Conservation (phyloP, 2,888 invertebrate species). For the Eudasyphora cyanicolor region DNA sequence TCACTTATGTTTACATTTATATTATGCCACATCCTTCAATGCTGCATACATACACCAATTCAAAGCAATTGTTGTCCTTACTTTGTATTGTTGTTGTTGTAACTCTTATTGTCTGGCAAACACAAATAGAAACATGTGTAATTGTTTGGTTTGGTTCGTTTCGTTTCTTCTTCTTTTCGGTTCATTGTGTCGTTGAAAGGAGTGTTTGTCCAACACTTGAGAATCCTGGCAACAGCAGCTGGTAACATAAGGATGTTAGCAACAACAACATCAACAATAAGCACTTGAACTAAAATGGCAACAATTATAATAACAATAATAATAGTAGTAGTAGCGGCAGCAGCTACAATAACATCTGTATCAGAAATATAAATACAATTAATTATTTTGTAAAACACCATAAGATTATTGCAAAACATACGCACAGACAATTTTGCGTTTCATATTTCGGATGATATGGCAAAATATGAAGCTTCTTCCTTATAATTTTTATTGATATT, state of each 20-base stretch:
- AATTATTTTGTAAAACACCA: slow-evolving; percentile 47
- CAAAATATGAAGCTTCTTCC: background rate
- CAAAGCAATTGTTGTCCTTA: too few species aligned
- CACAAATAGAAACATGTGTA: background rate
- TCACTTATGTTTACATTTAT: background rate
- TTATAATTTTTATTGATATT: too few species aligned
- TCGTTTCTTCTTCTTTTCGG: background rate
- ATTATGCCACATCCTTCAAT: too few species aligned
- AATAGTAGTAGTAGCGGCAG: background rate
- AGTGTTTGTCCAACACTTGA: background rate
- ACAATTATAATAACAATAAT: background rate
- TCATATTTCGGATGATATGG: background rate
- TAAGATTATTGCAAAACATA: background rate
- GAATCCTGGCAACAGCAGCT: background rate
- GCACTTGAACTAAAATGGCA: background rate
- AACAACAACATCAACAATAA: background rate
- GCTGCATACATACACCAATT: too few species aligned
- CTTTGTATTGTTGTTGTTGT: too few species aligned
- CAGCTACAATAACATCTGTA: background rate
- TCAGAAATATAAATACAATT: slow-evolving; percentile 42
- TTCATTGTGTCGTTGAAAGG: background rate
- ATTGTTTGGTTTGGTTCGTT: too few species aligned
- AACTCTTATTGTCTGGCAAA: background rate
- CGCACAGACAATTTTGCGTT: background rate
- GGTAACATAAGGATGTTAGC: too few species aligned